These are phyloP conservation scores for Luscinia luscinia DNA, from an alignment of 2,797 vertebrate species.

Conservation along the genomic window DNA sequence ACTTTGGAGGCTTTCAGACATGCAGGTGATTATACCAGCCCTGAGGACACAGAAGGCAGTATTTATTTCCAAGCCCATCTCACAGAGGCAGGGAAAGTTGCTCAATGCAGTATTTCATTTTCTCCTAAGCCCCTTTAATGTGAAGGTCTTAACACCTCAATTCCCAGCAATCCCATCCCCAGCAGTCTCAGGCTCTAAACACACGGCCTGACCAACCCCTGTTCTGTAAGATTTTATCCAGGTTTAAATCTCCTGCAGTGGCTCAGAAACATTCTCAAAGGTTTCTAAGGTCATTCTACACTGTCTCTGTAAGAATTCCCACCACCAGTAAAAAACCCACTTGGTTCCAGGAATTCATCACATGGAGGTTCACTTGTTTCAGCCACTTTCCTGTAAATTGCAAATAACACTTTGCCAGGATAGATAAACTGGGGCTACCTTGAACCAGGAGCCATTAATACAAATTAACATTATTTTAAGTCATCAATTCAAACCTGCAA, in stretches of 20 bases:
- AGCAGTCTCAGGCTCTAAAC: background rate
- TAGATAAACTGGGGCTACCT: background rate
- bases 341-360: background rate
- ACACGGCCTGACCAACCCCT: background rate
- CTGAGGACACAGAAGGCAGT: background rate
- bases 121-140: background rate
- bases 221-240: background rate
- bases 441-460: background rate
- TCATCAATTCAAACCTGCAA: background rate
- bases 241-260: background rate
- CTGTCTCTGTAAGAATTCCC: background rate
- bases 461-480: background rate
- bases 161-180: background rate
- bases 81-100: background rate
- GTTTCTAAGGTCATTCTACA: background rate
- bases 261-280: background rate
- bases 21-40: background rate
- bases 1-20: background rate
- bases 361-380: background rate
- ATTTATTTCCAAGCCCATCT: background rate
- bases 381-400: background rate
- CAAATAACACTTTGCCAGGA: background rate
- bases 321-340: background rate
- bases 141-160: background rate
- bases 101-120: background rate